phyloP scores from a whole-genome alignment of 2,113 vertebrate genomes.

The Oncorhynchus gorbuscha region DNA sequence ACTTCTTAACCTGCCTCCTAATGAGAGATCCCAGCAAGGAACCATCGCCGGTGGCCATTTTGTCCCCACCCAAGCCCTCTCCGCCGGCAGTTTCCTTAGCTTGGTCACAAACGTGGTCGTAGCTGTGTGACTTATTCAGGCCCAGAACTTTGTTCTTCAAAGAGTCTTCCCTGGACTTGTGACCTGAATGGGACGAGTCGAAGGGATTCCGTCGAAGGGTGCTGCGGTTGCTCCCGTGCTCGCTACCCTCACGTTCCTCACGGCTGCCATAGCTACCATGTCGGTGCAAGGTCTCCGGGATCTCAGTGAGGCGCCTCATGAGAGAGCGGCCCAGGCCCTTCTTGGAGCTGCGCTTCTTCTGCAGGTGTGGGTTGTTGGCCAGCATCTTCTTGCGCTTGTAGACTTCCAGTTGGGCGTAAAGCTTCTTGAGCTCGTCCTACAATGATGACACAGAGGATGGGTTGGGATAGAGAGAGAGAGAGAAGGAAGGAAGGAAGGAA shows the following conservation, averaged over 20 bases:
- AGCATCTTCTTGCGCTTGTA: slow-evolving; percentile 99
- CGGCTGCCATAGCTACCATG: slow-evolving; percentile 92
- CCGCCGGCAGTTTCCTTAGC: slow-evolving; percentile 71
- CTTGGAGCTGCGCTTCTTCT: slow-evolving; percentile 98
- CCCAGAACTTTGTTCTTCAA: slow-evolving; percentile 85
- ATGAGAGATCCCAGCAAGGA: slow-evolving; percentile 83
- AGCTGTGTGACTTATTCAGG: slow-evolving; percentile 93
- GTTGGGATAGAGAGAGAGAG: slow-evolving; percentile 24
- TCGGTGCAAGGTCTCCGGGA: slow-evolving; percentile 91
- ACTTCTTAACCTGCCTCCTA: slow-evolving; percentile 75
- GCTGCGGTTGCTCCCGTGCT: slow-evolving; percentile 80
- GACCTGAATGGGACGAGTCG: slow-evolving; percentile 69
- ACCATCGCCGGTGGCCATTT: slow-evolving; percentile 77
- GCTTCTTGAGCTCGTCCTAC: slow-evolving; percentile 95
- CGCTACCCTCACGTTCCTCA: slow-evolving; percentile 85
- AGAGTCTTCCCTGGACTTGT: slow-evolving; percentile 85
- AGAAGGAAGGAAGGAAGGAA: slow-evolving; percentile 4
- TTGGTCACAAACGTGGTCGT: slow-evolving; percentile 89
- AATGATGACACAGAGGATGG: slow-evolving; percentile 11
- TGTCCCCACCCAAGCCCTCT: slow-evolving; percentile 76
- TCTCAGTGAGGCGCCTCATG: slow-evolving; percentile 96
- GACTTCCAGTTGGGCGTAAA: slow-evolving; percentile 93
- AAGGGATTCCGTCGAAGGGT: slow-evolving; percentile 78
- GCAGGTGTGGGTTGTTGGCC: slow-evolving; percentile 96
- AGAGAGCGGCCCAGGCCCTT: slow-evolving; percentile 94